Percentiles rank a stretch among this genome's conserved stretches.
Conservation (phyloP, 2,797 vertebrate species). For the Buphagus erythrorhynchus region DNA sequence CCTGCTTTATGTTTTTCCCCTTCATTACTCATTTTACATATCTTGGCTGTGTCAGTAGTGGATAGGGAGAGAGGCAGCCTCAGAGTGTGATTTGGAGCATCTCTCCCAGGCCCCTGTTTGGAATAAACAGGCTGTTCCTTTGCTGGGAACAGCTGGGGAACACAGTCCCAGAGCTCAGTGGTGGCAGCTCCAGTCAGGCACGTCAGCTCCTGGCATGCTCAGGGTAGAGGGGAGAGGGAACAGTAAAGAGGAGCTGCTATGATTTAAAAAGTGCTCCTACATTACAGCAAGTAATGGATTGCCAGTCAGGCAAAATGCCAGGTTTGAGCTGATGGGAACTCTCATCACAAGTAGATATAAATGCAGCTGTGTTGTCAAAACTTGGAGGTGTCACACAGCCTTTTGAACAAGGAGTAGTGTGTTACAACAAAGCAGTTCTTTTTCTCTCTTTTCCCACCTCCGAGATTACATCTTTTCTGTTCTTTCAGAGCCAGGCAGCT, state of each 20-base stretch:
- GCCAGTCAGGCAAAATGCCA: neutral
- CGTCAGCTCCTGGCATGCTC: rapidly evolving
- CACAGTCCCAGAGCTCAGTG: neutral
- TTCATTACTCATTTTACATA: neutral
- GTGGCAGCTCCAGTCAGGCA: neutral
- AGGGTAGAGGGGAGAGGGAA: neutral
- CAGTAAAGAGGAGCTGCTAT: neutral
- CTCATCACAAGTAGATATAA: neutral
- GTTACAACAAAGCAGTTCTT: neutral
- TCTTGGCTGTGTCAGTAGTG: neutral
- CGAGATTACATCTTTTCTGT: neutral
- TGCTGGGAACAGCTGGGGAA: neutral
- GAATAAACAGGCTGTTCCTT: neutral
- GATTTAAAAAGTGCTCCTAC: neutral
- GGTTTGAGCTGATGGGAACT: neutral
- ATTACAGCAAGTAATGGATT: neutral
- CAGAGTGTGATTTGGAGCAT: neutral
- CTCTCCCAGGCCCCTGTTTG: neutral
- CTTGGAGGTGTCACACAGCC: neutral
- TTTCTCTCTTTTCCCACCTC: neutral
- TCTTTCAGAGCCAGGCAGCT: neutral
- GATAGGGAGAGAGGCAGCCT: neutral
- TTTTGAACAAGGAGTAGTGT: neutral
- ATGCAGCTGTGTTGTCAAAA: neutral
- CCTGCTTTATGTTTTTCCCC: neutral